These are phyloP conservation scores for Lagorchestes hirsutus DNA, from an alignment of 2,797 vertebrate species.

Conservation along the genomic window DNA sequence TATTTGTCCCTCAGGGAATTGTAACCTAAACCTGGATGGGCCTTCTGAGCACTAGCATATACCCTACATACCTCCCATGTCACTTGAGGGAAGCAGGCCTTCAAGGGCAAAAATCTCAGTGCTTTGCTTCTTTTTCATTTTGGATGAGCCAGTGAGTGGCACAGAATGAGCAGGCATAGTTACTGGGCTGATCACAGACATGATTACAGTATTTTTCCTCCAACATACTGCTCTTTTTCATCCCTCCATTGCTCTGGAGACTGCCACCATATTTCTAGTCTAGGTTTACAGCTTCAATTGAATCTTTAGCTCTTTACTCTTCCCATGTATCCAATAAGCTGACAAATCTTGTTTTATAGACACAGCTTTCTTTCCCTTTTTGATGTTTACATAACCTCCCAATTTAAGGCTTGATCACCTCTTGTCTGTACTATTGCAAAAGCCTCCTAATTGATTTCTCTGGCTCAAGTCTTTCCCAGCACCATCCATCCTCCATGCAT, in stretches of 20 bases:
- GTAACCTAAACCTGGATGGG: neutral
- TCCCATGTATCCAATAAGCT: neutral
- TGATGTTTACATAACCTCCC: no score
- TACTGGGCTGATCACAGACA: neutral
- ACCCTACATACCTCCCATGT: neutral
- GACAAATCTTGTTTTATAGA: neutral
- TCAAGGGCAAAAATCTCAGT: neutral
- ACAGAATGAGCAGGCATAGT: neutral
- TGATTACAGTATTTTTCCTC: neutral
- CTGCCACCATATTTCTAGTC: neutral
- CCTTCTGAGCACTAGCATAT: neutral
- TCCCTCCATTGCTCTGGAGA: neutral
- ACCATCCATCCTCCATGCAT: no score
- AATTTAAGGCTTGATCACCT: no score
- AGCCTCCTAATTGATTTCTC: no score
- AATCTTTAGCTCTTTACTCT: neutral
- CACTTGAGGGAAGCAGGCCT: neutral
- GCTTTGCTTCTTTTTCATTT: neutral
- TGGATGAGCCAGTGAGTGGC: neutral
- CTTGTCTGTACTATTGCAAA: no score
- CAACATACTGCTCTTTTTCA: neutral
- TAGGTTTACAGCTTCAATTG: neutral
- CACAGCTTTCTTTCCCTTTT: no score
- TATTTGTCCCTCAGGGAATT: neutral
- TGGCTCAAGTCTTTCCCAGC: no score